Conservation (phyloP, 2,888 invertebrate genomes). For the Caenorhabditis afra region DNA sequence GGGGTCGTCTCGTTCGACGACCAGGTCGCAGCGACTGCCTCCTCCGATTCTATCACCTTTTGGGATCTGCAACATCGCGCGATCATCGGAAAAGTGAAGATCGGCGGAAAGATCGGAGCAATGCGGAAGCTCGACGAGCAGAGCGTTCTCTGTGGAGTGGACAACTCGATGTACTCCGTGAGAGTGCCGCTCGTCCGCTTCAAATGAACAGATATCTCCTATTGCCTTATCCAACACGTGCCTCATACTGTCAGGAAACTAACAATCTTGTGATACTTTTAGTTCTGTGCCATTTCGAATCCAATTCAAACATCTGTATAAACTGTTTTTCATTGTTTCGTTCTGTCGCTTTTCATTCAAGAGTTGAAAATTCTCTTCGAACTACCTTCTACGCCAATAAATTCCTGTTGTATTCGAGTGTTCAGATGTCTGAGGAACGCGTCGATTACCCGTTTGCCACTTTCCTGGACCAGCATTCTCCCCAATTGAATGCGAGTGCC, state of each 20-base stretch:
- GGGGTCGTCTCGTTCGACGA: slow-evolving; percentile 66
- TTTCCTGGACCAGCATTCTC: slow-evolving; percentile 70
- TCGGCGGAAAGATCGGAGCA: slow-evolving; percentile 65
- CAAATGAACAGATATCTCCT: slow-evolving; percentile 23
- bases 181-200: slow-evolving; percentile 62
- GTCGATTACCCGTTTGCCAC: slow-evolving; percentile 62
- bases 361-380: neutral
- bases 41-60: slow-evolving; percentile 67
- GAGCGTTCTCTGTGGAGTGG: slow-evolving; percentile 68
- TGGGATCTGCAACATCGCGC: slow-evolving; percentile 73
- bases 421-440: slow-evolving; percentile 40
- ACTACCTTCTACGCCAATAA: neutral
- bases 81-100: slow-evolving; percentile 63
- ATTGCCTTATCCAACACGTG: neutral
- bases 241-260: slow-evolving; percentile 1
- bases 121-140: slow-evolving; percentile 61
- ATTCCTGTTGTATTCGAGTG: neutral
- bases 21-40: slow-evolving; percentile 66
- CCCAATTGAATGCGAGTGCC: slow-evolving; percentile 71
- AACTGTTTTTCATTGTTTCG: neutral
- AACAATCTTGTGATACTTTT: slow-evolving; percentile 11
- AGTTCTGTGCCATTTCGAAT: slow-evolving; percentile 3
- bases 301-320: neutral
- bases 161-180: slow-evolving; percentile 69
- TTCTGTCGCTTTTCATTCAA: neutral